These are phyloP conservation scores for Tetramorium simillimum DNA, from an alignment of 1,140 invertebrate genomes.

Conservation along the genomic window DNA sequence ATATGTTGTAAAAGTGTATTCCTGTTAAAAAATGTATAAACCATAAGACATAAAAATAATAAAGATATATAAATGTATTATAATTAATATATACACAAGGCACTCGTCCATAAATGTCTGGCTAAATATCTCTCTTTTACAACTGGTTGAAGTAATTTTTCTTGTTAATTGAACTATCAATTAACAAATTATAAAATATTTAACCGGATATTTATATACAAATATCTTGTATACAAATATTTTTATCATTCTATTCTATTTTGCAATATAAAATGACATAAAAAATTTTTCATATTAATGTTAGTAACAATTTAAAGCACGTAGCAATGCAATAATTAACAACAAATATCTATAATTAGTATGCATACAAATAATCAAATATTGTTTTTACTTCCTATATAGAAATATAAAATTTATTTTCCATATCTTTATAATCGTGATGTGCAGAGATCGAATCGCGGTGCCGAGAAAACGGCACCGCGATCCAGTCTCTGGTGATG, in stretches of 20 bases:
- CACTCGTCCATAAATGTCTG: too few relatives aligned
- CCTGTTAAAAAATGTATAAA: constrained; percentile 25
- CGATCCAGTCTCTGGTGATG: background rate
- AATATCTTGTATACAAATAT: background rate
- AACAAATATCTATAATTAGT: background rate
- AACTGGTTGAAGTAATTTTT: too few relatives aligned
- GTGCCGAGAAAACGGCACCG: too few relatives aligned
- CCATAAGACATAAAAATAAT: background rate
- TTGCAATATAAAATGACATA: background rate
- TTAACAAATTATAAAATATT: too few relatives aligned
- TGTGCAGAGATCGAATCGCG: too few relatives aligned
- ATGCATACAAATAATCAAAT: background rate
- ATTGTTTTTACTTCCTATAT: background rate
- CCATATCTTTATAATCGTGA: background rate
- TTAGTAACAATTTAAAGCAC: constrained; percentile 38
- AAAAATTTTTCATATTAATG: constrained; percentile 3
- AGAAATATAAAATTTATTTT: background rate
- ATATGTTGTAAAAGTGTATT: background rate
- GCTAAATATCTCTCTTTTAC: too few relatives aligned
- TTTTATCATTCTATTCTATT: constrained; percentile 2
- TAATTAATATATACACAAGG: background rate
- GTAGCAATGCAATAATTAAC: constrained; percentile 5
- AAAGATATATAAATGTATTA: background rate
- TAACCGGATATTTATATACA: too few relatives aligned
- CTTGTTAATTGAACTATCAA: too few relatives aligned